A percentile compares a stretch with the other conserved stretches of the same genome.
Conservation (phyloP, 2,797 vertebrate species). For the Etheostoma perlongum region DNA sequence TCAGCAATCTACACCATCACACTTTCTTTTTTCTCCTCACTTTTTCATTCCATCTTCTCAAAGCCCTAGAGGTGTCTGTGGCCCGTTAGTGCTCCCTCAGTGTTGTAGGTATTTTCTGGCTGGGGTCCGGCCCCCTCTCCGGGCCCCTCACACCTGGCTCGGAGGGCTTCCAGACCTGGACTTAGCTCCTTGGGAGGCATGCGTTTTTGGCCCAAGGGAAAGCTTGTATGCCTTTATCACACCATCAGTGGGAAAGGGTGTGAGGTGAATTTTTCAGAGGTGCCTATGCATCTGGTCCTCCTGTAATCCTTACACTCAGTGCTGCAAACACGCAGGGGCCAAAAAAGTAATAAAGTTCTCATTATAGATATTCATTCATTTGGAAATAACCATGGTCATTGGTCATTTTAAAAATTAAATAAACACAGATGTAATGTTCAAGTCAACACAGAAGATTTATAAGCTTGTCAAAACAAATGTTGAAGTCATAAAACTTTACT, state of each 20-base stretch:
- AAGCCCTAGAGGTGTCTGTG: constrained; percentile 72
- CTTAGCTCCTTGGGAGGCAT: constrained; percentile 61
- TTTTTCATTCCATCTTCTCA: constrained; percentile 50
- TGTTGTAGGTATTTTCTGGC: constrained; percentile 65
- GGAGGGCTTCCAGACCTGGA: constrained; percentile 66
- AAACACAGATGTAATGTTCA: constrained; percentile 8
- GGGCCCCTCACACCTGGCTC: constrained; percentile 79
- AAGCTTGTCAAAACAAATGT: constrained; percentile 15
- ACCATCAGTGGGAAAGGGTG: constrained; percentile 64
- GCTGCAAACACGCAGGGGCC: constrained; percentile 44
- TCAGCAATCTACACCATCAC: constrained; percentile 54
- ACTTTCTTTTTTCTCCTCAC: constrained; percentile 35
- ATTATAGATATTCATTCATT: constrained; percentile 22
- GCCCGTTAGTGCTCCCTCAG: constrained; percentile 68
- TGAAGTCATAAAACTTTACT: constrained; percentile 18
- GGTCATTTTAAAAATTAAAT: constrained; percentile 3
- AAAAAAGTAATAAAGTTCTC: constrained; percentile 24
- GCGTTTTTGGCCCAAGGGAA: constrained; percentile 53
- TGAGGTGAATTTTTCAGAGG: constrained; percentile 71
- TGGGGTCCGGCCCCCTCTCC: constrained; percentile 38
- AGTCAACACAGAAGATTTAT: neutral
- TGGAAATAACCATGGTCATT: constrained; percentile 1
- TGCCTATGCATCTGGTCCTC: constrained; percentile 64
- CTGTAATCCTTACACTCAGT: constrained; percentile 32
- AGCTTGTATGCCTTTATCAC: constrained; percentile 71